Conservation (phyloP, 2,113 vertebrate genomes). For the Amblyornis subalaris region DNA sequence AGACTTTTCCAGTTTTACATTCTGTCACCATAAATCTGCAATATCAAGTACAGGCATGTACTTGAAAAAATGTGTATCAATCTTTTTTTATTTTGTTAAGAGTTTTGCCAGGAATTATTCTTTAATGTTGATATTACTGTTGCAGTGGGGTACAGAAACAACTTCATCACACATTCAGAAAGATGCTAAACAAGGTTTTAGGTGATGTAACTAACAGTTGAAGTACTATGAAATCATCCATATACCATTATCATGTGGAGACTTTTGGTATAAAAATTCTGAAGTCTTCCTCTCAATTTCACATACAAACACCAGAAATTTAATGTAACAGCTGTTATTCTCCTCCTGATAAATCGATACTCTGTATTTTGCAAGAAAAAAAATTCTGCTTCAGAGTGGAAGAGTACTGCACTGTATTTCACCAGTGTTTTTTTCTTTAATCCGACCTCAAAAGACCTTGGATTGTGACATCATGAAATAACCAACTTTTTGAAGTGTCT, state of each 20-base stretch:
- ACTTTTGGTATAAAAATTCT: neutral
- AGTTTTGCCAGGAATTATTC: neutral
- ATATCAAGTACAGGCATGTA: neutral
- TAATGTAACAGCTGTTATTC: neutral
- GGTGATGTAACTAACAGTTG: neutral
- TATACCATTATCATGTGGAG: neutral
- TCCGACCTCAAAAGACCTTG: conserved; percentile 14
- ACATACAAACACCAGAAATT: neutral
- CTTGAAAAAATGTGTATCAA: neutral
- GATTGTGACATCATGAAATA: neutral
- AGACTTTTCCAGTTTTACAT: neutral
- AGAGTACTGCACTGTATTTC: neutral
- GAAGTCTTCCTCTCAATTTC: neutral
- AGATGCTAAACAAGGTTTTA: neutral
- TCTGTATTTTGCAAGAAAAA: neutral
- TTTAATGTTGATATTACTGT: neutral
- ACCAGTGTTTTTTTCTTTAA: neutral
- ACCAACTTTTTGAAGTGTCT: neutral
- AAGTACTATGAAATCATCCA: neutral
- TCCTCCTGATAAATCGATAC: neutral
- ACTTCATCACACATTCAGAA: neutral
- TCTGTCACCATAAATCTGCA: neutral
- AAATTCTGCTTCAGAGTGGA: neutral
- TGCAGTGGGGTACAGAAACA: neutral
- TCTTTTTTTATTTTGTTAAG: neutral